Evolutionary conservation across 92 coral and sea anemone genomes (phyloP), one percentile per base, ranked within the genome.

Genomic region (Parazoanthus darwini): DNA sequence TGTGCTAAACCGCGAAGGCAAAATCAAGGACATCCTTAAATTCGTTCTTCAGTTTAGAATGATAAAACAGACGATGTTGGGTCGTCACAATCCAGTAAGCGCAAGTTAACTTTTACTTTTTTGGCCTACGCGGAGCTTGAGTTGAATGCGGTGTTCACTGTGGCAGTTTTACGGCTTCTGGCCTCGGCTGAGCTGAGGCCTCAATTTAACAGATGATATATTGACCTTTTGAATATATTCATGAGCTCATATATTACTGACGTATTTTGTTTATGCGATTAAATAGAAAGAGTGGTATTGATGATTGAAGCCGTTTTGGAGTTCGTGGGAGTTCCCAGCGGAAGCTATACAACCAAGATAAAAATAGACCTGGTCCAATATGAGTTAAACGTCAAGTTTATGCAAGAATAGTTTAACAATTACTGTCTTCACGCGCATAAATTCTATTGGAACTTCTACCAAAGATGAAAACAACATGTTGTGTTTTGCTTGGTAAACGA

Each of bases 21-120:
- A 35, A 5, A 80, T 16, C 43, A 80, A 80, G 4, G 85, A 58
- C 85, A 80, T 80, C 26, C 22, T 80, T 25, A 48, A 46, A 26
- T 22, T 22, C 70, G 8, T 20, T 3, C 16, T 20, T 63, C 14
- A 63, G 15, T 23, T 20, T 5, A 2, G 5, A 23, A 14, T 54
- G 0, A 11, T 13, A 54, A 11, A 22, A 23, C 1, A 22, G n/a
- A 22, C n/a, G 70, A 3, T 5, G 70, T 20, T 23, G n/a, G 8
- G 70, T 48, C 51, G 51, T 48, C 51, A 11, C 11, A 5, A 6
- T 48, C 26, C 15, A 63, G 25, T 22, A 20, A 63, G 0, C 25
- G 22, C 70, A 20, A 22, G 22, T 23, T 63, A 20, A 8, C 70
- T 63, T 63, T 22, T 54, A 54, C 59, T 15, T 63, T 20, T 63